Evolutionary conservation across 1,140 invertebrate species (phyloP), one percentile per base, ranked within the genome.

Genomic region (Archegozetes longisetosus): DNA sequence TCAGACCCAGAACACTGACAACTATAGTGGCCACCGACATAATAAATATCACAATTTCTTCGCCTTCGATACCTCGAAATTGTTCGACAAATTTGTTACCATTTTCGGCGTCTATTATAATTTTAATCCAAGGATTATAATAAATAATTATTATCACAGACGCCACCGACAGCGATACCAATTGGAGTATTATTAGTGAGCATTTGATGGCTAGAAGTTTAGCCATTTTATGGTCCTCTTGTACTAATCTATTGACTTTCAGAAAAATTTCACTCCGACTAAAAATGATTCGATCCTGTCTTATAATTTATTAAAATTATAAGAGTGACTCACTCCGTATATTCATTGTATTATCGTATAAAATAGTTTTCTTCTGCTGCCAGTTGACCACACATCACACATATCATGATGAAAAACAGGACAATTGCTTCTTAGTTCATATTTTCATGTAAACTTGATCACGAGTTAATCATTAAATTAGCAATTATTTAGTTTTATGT

Each of bases 41-140:
- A 14, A 51, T 14, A 27, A 58, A 49, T 12, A 58, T 29, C 13
- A 51, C 57, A 50, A 58, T 20, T 27, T 49, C 46, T 40, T 58
- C 57, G 25, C 47, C 47, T 17, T 58, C 57, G 1, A 49, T 53
- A 12, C 57, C 40, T 20, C 51, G n/a, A 9, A 58, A 49, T 25
- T 58, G 57, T 27, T 58, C 57, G 2, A 47, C 57, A 6, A 58
- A 46, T 50, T 29, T 47, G 46, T 47, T 14, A 14, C 46, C 46
- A 14, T 14, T 14, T n/a, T 47, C 14, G 46, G 14, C 55, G 1
- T 50, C 40, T n/a, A 57, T 57, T 13, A 57, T 57, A n/a, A 29
- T 29, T 14, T 47, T 46, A 48, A 57, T 57, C 55, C 55, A 57
- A 20, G 55, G 55, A 50, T 57, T 57, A 24, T 57, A 57, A 28